Evolutionary conservation across 2,888 invertebrate genomes (phyloP), one percentile per base, ranked within the genome.

Genomic region (Drosophila rellima): DNA sequence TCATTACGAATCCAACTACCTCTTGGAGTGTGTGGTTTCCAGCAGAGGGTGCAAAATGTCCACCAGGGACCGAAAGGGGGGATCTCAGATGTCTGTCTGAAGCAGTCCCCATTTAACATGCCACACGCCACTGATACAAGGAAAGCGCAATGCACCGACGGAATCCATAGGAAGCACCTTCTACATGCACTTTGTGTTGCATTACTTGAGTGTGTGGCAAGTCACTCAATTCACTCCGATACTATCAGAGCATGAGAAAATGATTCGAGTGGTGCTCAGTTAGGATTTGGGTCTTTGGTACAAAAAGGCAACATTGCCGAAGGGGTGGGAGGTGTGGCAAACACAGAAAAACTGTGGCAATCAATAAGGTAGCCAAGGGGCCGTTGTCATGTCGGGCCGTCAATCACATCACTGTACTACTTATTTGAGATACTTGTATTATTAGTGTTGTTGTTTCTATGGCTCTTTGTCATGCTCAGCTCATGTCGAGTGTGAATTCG

Each of bases 371-470:
- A 71, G 69, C 67, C 61, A 73, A 63, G 66, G 56, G 68, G 62
- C 75, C 64, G 85, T 75, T 82, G 88, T 79, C 87, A 74, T 79
- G 84, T 74, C 74, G 75, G 66, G 63, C 70, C 71, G 72, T 60
- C 78, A 81, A 75, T 77, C 70, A 52, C 45, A 64, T 35, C 48
- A 39, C 37, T 61, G 68, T 57, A 33, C 63, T 56, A 57, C 56
- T 44, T 42, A n/a, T 47, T 70, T 55, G 73, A 33, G 31, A 48
- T 18, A 48, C 74, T 55, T n/a, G 23, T 18, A 54, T 17, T 39
- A 11, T 35, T 35, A 29, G 40, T 40, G 11, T 18, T 40, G 23
- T 50, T 45, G 59, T n/a, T 61, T 47, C 55, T 52, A 75, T 63
- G 60, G 59, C 74, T 40, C 39, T 23, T 42, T 57, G 72, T 68